Base-by-base conservation (phyloP, 2,113 vertebrate genomes). In the Podarcis raffonei region DNA sequence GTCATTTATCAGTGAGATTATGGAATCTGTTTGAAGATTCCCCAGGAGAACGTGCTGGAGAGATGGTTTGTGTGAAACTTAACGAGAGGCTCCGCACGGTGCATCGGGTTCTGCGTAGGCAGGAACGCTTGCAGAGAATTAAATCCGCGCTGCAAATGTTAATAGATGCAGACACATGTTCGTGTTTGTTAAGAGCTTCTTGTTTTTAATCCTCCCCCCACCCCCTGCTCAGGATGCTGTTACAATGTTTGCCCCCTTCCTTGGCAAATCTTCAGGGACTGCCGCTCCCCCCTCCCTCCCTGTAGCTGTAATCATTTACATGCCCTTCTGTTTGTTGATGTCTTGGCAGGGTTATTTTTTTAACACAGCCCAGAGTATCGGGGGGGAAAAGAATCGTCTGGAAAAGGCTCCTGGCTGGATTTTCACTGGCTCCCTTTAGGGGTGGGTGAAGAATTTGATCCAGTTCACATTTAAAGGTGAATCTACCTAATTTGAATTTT, bases 131-230 rank as follows among this genome's bases (percentile, higher is more conserved):
- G 91, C 89, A 0, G 95, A 93, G 95, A 97, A 97, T 97, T 97
- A 96, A 97, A 96, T 90, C 91, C 12, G 88, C n/a, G 12, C 90
- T 96, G 96, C 94, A 97, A 97, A 97, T 97, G 96, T 97, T 97
- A 97, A 97, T 97, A 96, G 96, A 97, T 97, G 96, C 97, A 97
- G 94, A 95, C 96, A 97, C 96, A 97, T 97, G 97, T 97, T 97
- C 96, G 77, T 96, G 93, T 96, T 97, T 96, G 96, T 96, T 95
- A 94, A 90, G 92, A 84, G 65, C 81, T 48, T 90, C 93, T 95
- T 96, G 95, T 95, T 95, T 95, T 90, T 96, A 93, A 87, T 96
- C 95, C 89, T 89, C 91, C 25, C 30, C 2, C 90, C 69, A 87
- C 91, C 92, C 92, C 5, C 57, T 94, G 91, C 92, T 79, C 83